These are phyloP conservation scores for Geotrupes spiniger DNA, from an alignment of 2,888 invertebrate species.

Conservation along the genomic window DNA sequence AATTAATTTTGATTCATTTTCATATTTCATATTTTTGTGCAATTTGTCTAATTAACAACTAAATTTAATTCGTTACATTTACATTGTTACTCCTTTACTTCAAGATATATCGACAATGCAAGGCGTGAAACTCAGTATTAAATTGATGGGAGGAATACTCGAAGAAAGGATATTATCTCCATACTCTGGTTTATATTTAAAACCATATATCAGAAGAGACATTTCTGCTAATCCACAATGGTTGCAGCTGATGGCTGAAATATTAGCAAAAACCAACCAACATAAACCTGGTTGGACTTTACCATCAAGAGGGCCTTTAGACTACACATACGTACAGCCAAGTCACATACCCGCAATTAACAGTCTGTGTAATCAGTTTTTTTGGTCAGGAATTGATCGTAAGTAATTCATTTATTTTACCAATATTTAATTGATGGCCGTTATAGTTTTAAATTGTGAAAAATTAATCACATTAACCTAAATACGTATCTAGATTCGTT, in stretches of 20 bases:
- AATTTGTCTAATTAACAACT: no score
- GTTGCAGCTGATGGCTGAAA: slow-evolving; percentile 67
- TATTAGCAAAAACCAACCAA: slow-evolving; percentile 56
- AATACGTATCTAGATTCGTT: no score
- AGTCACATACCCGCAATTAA: slow-evolving; percentile 88
- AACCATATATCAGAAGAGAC: slow-evolving; percentile 82
- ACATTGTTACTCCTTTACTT: no score
- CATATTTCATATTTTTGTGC: no score
- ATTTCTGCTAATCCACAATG: slow-evolving; percentile 64
- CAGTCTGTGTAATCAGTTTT: slow-evolving; percentile 74
- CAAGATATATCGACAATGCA: slow-evolving; percentile 37
- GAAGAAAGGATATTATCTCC: slow-evolving; percentile 61
- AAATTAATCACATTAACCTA: no score
- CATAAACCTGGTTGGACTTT: slow-evolving; percentile 36
- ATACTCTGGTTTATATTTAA: slow-evolving; percentile 68
- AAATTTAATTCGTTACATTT: no score
- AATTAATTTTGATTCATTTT: no score
- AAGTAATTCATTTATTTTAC: slow-evolving; percentile 49
- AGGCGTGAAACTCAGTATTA: slow-evolving; percentile 33
- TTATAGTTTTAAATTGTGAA: no score
- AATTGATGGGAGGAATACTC: slow-evolving; percentile 43
- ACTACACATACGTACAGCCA: slow-evolving; percentile 84
- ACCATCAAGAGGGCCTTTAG: slow-evolving; percentile 61
- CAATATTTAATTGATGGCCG: no score
- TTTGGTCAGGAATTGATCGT: slow-evolving; percentile 94